Conservation (phyloP, 2,797 vertebrate species). For the Enteromius mattozi region DNA sequence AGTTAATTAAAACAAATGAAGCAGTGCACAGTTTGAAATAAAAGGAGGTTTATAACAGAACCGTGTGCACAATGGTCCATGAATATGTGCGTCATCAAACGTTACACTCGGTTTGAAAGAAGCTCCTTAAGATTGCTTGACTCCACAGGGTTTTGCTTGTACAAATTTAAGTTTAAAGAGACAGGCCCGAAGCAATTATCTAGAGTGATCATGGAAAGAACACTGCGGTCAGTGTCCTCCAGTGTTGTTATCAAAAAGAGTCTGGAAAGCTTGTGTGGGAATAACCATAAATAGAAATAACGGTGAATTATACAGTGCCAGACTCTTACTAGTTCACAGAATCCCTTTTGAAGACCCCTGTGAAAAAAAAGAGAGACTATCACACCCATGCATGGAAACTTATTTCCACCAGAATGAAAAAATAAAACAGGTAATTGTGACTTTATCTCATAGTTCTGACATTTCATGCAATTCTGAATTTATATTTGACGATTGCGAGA, state of each 20-base stretch:
- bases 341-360: background rate
- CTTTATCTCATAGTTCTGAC: background rate
- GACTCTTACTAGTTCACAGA: background rate
- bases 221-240: background rate
- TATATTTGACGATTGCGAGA: background rate
- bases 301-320: background rate
- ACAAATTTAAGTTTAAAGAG: slow-evolving; percentile 16
- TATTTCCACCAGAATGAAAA: background rate
- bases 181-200: background rate
- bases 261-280: background rate
- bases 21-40: background rate
- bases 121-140: background rate
- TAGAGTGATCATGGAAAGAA: slow-evolving; percentile 19
- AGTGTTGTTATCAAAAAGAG: background rate
- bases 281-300: slow-evolving; percentile 23
- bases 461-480: background rate
- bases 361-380: background rate
- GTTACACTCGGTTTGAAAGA: background rate
- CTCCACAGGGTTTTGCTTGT: background rate
- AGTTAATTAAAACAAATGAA: slow-evolving; percentile 30
- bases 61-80: slow-evolving; percentile 3
- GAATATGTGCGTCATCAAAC: background rate
- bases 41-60: background rate
- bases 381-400: background rate
- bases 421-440: background rate